phyloP scores from a whole-genome alignment of 2,888 invertebrate genomes.

The Sceliomorpha sp. region DNA sequence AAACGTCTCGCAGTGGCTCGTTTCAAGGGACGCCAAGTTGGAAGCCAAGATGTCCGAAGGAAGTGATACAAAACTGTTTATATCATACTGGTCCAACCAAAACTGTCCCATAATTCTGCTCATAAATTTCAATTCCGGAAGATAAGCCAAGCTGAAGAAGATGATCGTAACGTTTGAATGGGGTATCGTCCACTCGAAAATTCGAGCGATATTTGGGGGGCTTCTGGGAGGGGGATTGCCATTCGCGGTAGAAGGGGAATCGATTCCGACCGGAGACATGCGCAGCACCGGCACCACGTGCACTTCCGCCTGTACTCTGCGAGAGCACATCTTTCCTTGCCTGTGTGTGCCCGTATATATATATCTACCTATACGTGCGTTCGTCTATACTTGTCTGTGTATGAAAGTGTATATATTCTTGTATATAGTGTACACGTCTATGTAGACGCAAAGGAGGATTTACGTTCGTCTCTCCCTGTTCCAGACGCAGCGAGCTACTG shows the following conservation, averaged over 20 bases:
- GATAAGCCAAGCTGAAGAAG: slow-evolving; percentile 1
- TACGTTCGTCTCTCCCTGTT: slow-evolving; percentile 77
- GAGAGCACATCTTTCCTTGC: not conserved
- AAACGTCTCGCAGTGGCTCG: too few species aligned
- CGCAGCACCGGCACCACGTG: slow-evolving; percentile 75
- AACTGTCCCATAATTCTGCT: slow-evolving; percentile 24
- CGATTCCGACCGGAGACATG: slow-evolving; percentile 74
- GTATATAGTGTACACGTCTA: not conserved
- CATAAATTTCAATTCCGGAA: slow-evolving; percentile 23
- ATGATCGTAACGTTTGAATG: not conserved
- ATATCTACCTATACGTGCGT: slow-evolving; percentile 26
- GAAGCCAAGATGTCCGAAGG: slow-evolving; percentile 22
- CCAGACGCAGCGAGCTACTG: slow-evolving; percentile 95
- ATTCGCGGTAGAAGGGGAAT: slow-evolving; percentile 72
- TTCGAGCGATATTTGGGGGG: not conserved
- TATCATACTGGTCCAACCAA: slow-evolving; percentile 14
- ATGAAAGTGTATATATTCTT: slow-evolving; percentile 1
- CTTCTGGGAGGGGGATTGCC: slow-evolving; percentile 16
- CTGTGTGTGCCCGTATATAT: slow-evolving; percentile 44
- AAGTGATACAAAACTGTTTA: too few species aligned
- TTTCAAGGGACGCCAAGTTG: slow-evolving; percentile 25
- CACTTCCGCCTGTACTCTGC: slow-evolving; percentile 51
- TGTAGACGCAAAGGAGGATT: slow-evolving; percentile 30
- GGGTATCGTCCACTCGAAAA: slow-evolving; percentile 4
- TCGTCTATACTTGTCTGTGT: not conserved